Conservation (phyloP, 1,140 invertebrate genomes). For the Tetragnatha versicolor region DNA sequence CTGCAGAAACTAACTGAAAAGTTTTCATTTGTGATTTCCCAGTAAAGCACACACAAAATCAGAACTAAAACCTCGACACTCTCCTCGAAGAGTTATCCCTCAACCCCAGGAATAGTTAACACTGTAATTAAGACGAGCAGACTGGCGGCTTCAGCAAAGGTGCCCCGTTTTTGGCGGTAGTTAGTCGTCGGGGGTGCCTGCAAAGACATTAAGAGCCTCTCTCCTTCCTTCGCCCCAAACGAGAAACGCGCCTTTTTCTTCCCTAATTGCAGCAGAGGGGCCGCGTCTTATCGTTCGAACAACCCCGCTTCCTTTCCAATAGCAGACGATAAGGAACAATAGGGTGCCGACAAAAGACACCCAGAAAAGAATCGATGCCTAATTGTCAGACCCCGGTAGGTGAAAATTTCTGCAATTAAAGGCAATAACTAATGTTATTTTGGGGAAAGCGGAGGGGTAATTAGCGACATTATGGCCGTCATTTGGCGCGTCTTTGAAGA, state of each 20-base stretch:
- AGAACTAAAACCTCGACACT: too few species aligned
- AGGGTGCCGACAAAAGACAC: constrained; percentile 47
- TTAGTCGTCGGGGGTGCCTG: too few species aligned
- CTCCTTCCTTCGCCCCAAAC: background rate
- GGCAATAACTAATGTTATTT: constrained; percentile 54
- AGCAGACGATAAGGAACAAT: constrained; percentile 45
- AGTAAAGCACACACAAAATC: too few species aligned
- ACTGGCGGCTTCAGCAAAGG: too few species aligned
- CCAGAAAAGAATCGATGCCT: constrained; percentile 40
- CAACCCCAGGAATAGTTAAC: too few species aligned
- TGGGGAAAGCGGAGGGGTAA: constrained; percentile 50
- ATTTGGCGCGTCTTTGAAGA: constrained; percentile 2
- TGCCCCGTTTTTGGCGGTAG: too few species aligned
- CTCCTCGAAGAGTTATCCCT: too few species aligned
- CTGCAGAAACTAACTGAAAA: too few species aligned
- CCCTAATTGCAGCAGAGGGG: constrained; percentile 20
- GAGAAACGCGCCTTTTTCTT: background rate
- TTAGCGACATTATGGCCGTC: constrained; percentile 51
- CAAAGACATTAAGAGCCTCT: background rate
- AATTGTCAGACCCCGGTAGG: constrained; percentile 49
- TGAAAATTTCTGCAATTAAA: constrained; percentile 55
- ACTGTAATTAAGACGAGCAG: too few species aligned
- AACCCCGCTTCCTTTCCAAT: constrained; percentile 24
- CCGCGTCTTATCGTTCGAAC: background rate
- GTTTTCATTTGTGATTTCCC: too few species aligned